A percentile compares a stretch with the other conserved stretches of the same genome.
Evolutionary conservation across 2,113 vertebrate genomes (phyloP).

Genomic region (Eretmochelys imbricata): DNA sequence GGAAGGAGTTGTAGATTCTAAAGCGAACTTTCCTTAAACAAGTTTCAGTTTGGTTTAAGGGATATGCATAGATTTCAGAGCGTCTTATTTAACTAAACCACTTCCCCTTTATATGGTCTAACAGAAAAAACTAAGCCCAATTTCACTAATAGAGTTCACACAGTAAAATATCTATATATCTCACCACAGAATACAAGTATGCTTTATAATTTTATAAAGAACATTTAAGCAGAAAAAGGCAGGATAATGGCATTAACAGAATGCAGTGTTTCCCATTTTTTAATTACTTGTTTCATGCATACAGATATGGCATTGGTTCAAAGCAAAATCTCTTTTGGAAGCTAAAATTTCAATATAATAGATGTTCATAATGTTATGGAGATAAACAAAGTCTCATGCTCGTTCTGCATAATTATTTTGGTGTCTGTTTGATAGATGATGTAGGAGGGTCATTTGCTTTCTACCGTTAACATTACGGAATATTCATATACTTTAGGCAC

Average conservation of each 20-base stretch:
- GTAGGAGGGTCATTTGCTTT: not conserved
- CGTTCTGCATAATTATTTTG: not conserved
- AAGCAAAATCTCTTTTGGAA: not conserved
- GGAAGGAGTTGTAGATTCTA: not conserved
- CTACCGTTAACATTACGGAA: not conserved
- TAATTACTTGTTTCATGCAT: not conserved
- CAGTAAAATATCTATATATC: not conserved
- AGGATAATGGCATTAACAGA: not conserved
- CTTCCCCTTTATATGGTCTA: not conserved
- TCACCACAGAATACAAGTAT: not conserved
- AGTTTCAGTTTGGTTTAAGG: not conserved
- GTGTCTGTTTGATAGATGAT: slow-evolving; percentile 9
- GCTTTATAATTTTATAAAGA: not conserved
- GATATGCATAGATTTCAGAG: not conserved
- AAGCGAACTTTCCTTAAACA: not conserved
- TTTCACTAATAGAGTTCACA: not conserved
- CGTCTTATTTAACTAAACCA: not conserved
- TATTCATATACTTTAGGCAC: not conserved
- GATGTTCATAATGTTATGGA: not conserved
- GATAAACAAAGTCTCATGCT: slow-evolving; percentile 1
- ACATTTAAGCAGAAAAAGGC: not conserved
- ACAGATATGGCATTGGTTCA: not conserved
- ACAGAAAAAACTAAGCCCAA: not conserved
- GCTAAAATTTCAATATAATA: slow-evolving; percentile 16
- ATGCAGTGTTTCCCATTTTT: not conserved